Evolutionary conservation across 2,888 invertebrate genomes (phyloP).

Genomic region (Tolmerus cingulatus): DNA sequence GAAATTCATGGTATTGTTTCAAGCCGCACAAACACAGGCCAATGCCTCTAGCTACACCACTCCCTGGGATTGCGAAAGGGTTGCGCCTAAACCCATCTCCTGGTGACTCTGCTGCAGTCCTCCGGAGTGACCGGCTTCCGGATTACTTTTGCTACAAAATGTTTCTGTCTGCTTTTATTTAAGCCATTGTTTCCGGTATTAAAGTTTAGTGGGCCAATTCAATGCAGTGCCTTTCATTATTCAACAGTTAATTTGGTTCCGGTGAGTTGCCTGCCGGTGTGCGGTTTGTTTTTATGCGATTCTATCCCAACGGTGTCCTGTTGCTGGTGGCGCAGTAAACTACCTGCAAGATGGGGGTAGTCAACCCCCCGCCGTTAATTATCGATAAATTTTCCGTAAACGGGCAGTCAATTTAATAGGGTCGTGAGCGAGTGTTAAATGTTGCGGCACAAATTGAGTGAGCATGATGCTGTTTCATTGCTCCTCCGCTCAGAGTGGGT

Average conservation of each 20-base stretch:
- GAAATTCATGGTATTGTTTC: neutral
- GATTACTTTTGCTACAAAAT: neutral
- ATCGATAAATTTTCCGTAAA: neutral
- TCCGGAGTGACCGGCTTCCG: neutral
- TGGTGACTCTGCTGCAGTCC: neutral
- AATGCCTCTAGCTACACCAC: neutral
- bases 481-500: neutral
- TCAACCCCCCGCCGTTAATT: neutral
- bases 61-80: neutral
- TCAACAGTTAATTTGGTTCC: slow-evolving; percentile 29
- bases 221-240: slow-evolving; percentile 28
- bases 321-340: neutral
- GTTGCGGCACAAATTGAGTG: neutral
- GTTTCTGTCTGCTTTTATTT: slow-evolving; percentile 2
- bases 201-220: neutral
- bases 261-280: neutral
- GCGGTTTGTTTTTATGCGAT: slow-evolving; percentile 1
- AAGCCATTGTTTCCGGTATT: slow-evolving; percentile 1
- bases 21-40: neutral
- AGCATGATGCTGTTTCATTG: neutral
- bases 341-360: neutral
- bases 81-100: neutral
- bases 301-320: neutral
- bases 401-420: neutral
- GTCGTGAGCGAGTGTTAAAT: neutral